Evolutionary conservation across 1,140 invertebrate species (phyloP).

Genomic region (Neuroterus valhalla): DNA sequence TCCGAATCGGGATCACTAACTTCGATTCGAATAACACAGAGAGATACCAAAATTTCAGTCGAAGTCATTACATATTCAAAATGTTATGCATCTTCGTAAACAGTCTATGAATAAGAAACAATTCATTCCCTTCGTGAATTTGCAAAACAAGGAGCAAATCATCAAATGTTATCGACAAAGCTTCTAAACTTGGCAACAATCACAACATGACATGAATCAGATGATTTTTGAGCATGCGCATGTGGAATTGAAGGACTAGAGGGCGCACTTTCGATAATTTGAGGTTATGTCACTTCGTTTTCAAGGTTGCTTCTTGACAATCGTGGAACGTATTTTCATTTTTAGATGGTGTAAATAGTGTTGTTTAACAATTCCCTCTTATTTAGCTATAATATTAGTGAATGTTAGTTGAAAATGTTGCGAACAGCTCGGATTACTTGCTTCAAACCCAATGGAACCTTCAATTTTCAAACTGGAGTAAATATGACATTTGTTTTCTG

Average conservation of each 20-base stretch:
- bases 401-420: conserved; percentile 6
- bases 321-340: neutral
- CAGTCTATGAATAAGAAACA: neutral
- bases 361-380: neutral
- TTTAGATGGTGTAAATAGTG: neutral
- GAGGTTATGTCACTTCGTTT: conserved; percentile 14
- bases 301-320: neutral
- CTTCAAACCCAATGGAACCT: conserved; percentile 8
- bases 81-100: conserved; percentile 23
- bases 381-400: too few relatives aligned
- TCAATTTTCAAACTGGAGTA: conserved; percentile 25
- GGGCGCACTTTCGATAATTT: neutral
- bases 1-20: conserved; percentile 68
- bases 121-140: neutral
- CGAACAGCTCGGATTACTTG: conserved; percentile 5
- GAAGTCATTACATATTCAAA: conserved; percentile 70
- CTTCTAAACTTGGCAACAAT: neutral
- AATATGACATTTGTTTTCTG: neutral
- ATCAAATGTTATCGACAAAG: neutral
- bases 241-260: neutral
- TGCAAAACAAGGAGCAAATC: neutral
- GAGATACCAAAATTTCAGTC: conserved; percentile 73
- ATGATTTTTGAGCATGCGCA: conserved; percentile 29
- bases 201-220: conserved; percentile 14
- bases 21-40: conserved; percentile 78